Base-by-base conservation (phyloP, 2,113 vertebrate species). In the Cavia porcellus region DNA sequence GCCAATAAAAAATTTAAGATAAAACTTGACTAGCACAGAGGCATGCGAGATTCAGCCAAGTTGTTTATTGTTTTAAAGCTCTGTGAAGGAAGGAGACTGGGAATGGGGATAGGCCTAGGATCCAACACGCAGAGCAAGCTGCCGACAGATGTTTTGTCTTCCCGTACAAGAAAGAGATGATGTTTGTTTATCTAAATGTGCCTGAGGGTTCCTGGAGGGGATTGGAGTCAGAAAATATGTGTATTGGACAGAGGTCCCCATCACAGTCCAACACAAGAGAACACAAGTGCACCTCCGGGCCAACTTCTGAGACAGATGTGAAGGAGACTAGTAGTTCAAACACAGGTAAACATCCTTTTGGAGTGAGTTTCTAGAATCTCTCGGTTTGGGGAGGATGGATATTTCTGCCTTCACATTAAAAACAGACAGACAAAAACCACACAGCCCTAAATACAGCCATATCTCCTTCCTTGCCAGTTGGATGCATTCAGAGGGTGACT, bases 141-240 rank as follows among this genome's bases (percentile, higher is more conserved):
- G 35, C 15, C 55, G 85, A 85, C 38, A 87, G 95, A 64, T 89
- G 82, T 55, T 86, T 59, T 13, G 15, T 38, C 55, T 91, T 79
- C 92, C 68, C 70, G 20, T 47, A 17, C 52, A 74, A 86, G 59
- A 52, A 52, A 86, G 55, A 70, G 47, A 5, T 17, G 4, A 11
- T 90, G 42, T 86, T 72, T 91, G 81, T 88, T 94, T 92, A 62
- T 87, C 28, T 82, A 66, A 50, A 66, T 45, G n/a, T 87, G 86
- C 22, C 79, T 79, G 45, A 55, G 45, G 81, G 61, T 91, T 47
- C 74, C 89, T 38, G 66, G 35, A 38, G 52, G 52, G 72, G 24
- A 32, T 1, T 80, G 35, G 47, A 85, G 45, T 61, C 70, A 96
- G 84, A 72, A 77, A 90, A 20, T 24, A 42, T 24, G 57, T 89